A percentile compares a stretch with the other conserved stretches of the same genome.
These are phyloP conservation scores for Gandaritis pyraliata DNA, from an alignment of 2,888 invertebrate genomes.

Conservation along the genomic window DNA sequence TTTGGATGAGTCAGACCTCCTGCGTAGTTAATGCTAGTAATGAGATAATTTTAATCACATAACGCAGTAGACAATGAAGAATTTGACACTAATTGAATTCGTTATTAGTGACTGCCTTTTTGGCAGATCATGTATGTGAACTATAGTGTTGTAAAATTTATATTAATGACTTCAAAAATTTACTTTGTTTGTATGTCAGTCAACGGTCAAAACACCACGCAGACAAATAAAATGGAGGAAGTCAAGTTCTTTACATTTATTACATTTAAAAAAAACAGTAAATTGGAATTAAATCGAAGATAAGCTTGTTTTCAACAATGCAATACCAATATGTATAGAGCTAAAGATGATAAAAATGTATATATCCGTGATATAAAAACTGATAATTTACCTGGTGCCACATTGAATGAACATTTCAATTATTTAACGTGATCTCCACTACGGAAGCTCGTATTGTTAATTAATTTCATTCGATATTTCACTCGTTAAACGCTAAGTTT, in stretches of 20 bases:
- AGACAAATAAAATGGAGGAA: not conserved
- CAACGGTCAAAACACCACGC: not conserved
- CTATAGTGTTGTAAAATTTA: no score
- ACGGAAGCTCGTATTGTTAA: conserved; percentile 60
- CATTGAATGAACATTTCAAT: conserved; percentile 53
- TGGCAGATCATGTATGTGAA: no score
- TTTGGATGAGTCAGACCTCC: conserved; percentile 71
- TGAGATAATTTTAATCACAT: conserved; percentile 12
- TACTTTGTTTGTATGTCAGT: no score
- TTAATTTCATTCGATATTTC: conserved; percentile 68
- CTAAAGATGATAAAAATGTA: conserved; percentile 30
- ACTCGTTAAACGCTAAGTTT: conserved; percentile 66
- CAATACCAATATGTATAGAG: conserved; percentile 13
- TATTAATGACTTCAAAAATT: no score
- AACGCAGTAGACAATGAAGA: no score
- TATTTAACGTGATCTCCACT: conserved; percentile 48
- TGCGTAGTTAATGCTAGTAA: conserved; percentile 55
- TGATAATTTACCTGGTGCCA: conserved; percentile 44
- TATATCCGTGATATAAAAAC: conserved; percentile 33
- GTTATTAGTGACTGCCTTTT: not conserved
- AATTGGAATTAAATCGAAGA: conserved; percentile 23
- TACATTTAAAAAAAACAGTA: conserved; percentile 16
- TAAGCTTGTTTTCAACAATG: conserved; percentile 12
- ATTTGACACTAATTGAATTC: conserved; percentile 2
- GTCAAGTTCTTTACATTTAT: not conserved